Evolutionary conservation across 2,888 invertebrate species (phyloP).

Genomic region (Zaprionus lineosus): DNA sequence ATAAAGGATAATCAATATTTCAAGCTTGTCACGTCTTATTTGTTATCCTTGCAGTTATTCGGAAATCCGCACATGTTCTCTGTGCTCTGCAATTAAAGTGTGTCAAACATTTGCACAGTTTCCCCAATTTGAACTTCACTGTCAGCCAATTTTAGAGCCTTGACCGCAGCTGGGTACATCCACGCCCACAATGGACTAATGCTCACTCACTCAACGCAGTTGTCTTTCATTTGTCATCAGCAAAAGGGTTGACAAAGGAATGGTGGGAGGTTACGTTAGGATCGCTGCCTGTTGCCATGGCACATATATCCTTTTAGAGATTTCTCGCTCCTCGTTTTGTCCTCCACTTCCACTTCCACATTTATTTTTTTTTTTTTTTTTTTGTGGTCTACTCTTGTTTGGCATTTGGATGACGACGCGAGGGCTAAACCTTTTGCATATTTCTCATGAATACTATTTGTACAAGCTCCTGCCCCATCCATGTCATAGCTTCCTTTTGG

Average conservation of each 20-base stretch:
- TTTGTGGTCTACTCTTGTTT: constrained; percentile 38
- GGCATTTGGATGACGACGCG: constrained; percentile 41
- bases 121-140: constrained; percentile 36
- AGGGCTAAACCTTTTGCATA: constrained; percentile 60
- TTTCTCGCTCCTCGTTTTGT: constrained; percentile 55
- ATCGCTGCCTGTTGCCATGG: constrained; percentile 17
- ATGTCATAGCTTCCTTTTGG: too few species aligned
- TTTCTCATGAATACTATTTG: constrained; percentile 71
- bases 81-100: constrained; percentile 62
- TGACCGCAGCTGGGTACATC: constrained; percentile 1
- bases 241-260: constrained; percentile 1
- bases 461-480: background rate
- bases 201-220: constrained; percentile 4
- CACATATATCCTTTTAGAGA: constrained; percentile 55
- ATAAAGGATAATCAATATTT: too few species aligned
- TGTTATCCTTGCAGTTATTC: constrained; percentile 1
- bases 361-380: constrained; percentile 33
- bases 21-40: constrained; percentile 12
- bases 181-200: background rate
- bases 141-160: constrained; percentile 4
- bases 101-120: constrained; percentile 48
- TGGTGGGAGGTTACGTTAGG: background rate
- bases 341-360: too few species aligned
- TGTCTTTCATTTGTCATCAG: constrained; percentile 36
- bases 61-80: too few species aligned